A percentile compares a stretch with the other conserved stretches of the same genome.
Conservation (phyloP, 2,797 vertebrate genomes). For the Jordanella pulchra region DNA sequence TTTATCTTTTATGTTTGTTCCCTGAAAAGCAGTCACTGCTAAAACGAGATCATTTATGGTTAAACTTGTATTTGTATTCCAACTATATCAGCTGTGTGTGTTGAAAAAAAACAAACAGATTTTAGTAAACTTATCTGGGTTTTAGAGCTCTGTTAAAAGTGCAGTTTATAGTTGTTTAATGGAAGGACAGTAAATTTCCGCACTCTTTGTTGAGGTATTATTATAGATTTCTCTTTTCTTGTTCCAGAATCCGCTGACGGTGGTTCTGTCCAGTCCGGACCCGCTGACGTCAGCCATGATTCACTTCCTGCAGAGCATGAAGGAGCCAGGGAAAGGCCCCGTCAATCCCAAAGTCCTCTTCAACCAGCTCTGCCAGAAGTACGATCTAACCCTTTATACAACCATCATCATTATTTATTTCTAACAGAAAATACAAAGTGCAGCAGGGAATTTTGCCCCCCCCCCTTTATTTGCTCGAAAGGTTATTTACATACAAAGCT, state of each 20-base stretch:
- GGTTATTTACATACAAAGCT: too few relatives aligned
- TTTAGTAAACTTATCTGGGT: background rate
- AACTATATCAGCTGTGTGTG: background rate
- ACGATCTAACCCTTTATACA: constrained; percentile 51
- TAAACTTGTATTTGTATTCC: background rate
- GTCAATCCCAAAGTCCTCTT: constrained; percentile 95
- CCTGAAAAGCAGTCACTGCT: background rate
- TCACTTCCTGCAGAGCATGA: constrained; percentile 95
- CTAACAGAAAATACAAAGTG: too few relatives aligned
- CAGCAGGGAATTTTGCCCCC: too few relatives aligned
- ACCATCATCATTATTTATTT: too few relatives aligned
- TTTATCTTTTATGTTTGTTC: background rate
- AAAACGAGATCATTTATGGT: background rate
- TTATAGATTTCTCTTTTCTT: constrained; percentile 6
- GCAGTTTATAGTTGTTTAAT: too few relatives aligned
- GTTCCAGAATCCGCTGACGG: constrained; percentile 85
- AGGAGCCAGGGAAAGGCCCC: constrained; percentile 90
- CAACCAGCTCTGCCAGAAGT: constrained; percentile 98
- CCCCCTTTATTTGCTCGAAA: too few relatives aligned
- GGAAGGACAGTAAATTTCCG: background rate
- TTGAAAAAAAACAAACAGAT: background rate
- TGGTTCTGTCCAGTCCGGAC: constrained; percentile 88
- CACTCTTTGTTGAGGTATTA: background rate
- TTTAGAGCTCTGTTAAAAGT: background rate
- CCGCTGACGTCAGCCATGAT: constrained; percentile 95